Evolutionary conservation across 2,113 vertebrate genomes (phyloP), one percentile per base, ranked within the genome.

Genomic region (Danio rerio): DNA sequence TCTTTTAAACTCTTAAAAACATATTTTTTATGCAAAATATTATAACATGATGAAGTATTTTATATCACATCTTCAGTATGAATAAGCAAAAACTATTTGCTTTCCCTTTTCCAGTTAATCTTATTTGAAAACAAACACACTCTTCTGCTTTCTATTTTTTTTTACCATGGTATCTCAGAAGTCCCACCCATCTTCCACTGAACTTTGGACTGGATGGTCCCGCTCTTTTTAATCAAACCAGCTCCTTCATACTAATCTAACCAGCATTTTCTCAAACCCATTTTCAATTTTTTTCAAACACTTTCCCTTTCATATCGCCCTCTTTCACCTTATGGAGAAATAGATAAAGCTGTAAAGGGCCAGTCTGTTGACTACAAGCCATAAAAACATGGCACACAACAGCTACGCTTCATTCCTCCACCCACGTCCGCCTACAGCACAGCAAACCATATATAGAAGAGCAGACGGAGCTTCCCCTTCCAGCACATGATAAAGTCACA

Each of bases 141-240:
- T 80, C 70, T n/a, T n/a, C 40, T 56, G 56, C 21, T 69, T 75
- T 49, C 6, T 16, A 6, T 18, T 62, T 70, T 45, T 12, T 73
- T 56, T 63, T 10, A 71, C 12, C 9, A 9, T 8, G 7, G 9
- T 50, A 71, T 43, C 63, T 43, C 70, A 49, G 66, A 69, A 42
- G 10, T 13, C 15, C 53, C 45, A 55, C 21, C 83, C 43, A 52
- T 61, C 31, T 16, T 31, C 16, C 31, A 18, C 2, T 84, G 68
- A 80, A 77, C 63, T 76, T 76, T 81, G 45, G 63, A 73, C 65
- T 50, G 13, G 20, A 81, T 71, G 75, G 42, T 62, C 12, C 31
- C 55, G 47, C 52, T 42, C 47, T 31, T 69, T 52, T 61, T 70
- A 52, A 18, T 45, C 16, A 74, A 21, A 72, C 49, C 50, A 45